Evolutionary conservation across 2,113 vertebrate species (phyloP), one percentile per base, ranked within the genome.

Genomic region (Apistogramma diplotaenia): DNA sequence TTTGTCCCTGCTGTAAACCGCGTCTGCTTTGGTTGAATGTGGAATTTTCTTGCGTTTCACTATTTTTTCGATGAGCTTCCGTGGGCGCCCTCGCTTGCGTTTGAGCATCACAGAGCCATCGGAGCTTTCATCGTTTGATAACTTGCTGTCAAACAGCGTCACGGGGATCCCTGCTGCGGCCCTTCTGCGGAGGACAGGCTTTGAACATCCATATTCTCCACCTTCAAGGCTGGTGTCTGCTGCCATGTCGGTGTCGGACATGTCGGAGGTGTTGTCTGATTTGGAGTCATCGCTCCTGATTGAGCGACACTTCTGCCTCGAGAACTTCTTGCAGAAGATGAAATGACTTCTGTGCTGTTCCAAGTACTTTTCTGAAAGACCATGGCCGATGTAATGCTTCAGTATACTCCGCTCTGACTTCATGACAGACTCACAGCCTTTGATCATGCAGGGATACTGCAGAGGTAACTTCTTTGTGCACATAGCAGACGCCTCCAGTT

Each of bases 371-470:
- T 97, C 98, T 25, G 97, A 96, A 65, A 99, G 94, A 9, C 98
- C 98, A 12, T 99, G 98, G 58, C 96, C 97, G 58, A 97, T 94
- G 37, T 99, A 99, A 93, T 99, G 98, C 67, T 97, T 97, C 74
- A 99, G 95, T 31, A 98, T 96, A 89, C 96, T 97, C 61, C 95
- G 95, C 87, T 99, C 98, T 1, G 96, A 98, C 46, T 96, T 97
- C 84, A 97, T 96, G 43, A 99, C 96, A 0, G 96, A 97, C 0
- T 97, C 96, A n/a, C 98, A 99, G 3, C 97, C 97, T 85, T 98
- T 97, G 83, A 99, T 97, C 98, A 99, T 99, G 83, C 98, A 99
- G 0, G 98, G 97, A 84, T 98, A 99, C 21, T 99, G 98, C 16
- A 97, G 94, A 31, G 96, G 94, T 89, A 95, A 96, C 37, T 90